Evolutionary conservation across 2,113 vertebrate species (phyloP), one percentile per base, ranked within the genome.

Genomic region (Salvelinus namaycush): DNA sequence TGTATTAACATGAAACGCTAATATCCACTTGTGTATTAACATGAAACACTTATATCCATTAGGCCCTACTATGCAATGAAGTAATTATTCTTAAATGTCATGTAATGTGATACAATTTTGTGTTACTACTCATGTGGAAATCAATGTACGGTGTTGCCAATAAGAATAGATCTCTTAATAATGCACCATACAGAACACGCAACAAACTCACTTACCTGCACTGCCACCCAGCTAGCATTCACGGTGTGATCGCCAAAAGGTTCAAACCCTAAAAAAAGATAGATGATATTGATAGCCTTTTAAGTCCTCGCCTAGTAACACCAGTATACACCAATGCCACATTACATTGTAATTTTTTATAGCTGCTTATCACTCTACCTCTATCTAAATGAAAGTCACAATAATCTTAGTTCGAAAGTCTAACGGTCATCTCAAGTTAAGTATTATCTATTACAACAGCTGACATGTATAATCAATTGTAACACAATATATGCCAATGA

Each of bases 151-250:
- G 51, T 54, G 51, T 54, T 54, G 9, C 39, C 39, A 44, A 54
- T 54, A 54, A 54, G 51, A 54, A 54, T 5, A 54, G 16, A 54
- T 18, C 5, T 67, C 39, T 44, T 44, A 44, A 44, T 44, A 44
- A 44, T 44, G 39, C 39, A 44, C 9, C 39, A 44, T 11, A 44
- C 39, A 44, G 9, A 44, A 44, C 39, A 44, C 39, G 39, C 39
- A 44, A 44, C 39, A 44, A 44, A 44, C 39, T 39, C 5, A 66
- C 39, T 81, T 91, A 94, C 93, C 92, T 93, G 91, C 4, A 94
- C 93, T 39, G 93, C 93, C 76, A 89, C 90, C 93, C 93, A 94
- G 83, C 93, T 94, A 70, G 93, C 86, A 79, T 94, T 94, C 0
- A 93, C 89, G 7, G 86, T 51, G 8, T 94, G 89, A n/a, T 89